These are phyloP conservation scores for Drosophila novamexicana DNA, from an alignment of 1,140 invertebrate genomes.

Conservation along the genomic window DNA sequence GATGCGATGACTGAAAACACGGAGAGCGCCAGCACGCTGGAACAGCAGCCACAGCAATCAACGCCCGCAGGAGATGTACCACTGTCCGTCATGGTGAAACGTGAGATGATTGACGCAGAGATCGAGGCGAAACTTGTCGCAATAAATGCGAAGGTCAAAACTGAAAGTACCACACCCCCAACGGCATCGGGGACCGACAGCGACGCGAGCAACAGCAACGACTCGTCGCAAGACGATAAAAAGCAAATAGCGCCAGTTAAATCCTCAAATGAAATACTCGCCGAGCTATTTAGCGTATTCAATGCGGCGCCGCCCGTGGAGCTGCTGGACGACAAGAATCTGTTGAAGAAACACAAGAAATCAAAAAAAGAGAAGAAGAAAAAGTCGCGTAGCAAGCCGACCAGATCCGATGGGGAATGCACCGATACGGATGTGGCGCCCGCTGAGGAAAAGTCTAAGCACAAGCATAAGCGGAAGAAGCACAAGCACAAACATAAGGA, in stretches of 20 bases:
- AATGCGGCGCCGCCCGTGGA: conserved; percentile 86
- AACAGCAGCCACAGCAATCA: conserved; percentile 29
- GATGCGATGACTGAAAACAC: conserved; percentile 57
- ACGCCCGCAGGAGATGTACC: background rate
- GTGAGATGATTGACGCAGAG: conserved; percentile 58
- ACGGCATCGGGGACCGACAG: conserved; percentile 15
- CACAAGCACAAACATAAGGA: conserved; percentile 85
- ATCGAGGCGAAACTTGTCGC: conserved; percentile 62
- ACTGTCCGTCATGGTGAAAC: conserved; percentile 48
- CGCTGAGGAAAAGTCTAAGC: conserved; percentile 54
- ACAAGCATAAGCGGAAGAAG: conserved; percentile 66
- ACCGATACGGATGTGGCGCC: conserved; percentile 85
- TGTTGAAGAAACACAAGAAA: conserved; percentile 85
- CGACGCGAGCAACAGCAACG: conserved; percentile 35
- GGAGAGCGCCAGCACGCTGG: conserved; percentile 36
- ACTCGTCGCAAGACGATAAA: conserved; percentile 73
- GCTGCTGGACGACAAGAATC: conserved; percentile 66
- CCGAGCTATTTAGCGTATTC: conserved; percentile 89
- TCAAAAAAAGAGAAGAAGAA: conserved; percentile 85
- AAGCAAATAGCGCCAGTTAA: conserved; percentile 85
- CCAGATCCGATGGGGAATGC: conserved; percentile 85
- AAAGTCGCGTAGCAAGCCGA: conserved; percentile 85
- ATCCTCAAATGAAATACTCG: conserved; percentile 91
- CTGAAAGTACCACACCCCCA: conserved; percentile 18
- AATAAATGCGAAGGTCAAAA: conserved; percentile 57